Percentiles rank a stretch among this genome's conserved stretches.
phyloP scores from a whole-genome alignment of 2,113 vertebrate genomes.

The Morone saxatilis region DNA sequence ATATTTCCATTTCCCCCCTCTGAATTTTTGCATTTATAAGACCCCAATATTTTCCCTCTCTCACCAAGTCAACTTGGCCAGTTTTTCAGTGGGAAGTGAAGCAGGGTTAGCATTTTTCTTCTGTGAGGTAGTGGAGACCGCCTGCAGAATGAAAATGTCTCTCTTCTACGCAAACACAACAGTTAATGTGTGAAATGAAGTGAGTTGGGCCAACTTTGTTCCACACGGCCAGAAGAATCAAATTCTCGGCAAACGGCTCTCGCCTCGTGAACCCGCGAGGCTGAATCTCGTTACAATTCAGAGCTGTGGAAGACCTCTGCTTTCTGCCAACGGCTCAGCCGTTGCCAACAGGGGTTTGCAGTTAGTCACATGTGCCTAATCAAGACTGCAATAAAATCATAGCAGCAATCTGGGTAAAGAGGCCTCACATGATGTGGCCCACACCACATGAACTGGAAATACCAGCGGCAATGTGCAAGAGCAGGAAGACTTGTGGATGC shows the following conservation, averaged over 20 bases:
- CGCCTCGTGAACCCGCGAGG: conserved; percentile 34
- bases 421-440: conserved; percentile 77
- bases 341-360: conserved; percentile 60
- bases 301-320: conserved; percentile 51
- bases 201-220: conserved; percentile 64
- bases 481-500: conserved; percentile 48
- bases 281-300: conserved; percentile 59
- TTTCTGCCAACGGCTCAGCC: conserved; percentile 55
- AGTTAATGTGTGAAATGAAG: conserved; percentile 77
- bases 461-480: conserved; percentile 44
- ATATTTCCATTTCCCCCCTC: conserved; percentile 64
- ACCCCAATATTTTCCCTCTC: conserved; percentile 73
- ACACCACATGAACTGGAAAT: conserved; percentile 66
- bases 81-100: conserved; percentile 72
- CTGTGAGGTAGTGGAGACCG: conserved; percentile 82
- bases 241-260: conserved; percentile 53
- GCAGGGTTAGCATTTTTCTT: conserved; percentile 79
- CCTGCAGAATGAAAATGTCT: conserved; percentile 73
- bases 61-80: conserved; percentile 66
- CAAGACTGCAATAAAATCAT: conserved; percentile 76
- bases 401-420: conserved; percentile 57
- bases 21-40: conserved; percentile 69
- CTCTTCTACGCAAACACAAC: conserved; percentile 61
- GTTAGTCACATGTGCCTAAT: conserved; percentile 81
- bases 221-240: conserved; percentile 56